phyloP scores from a whole-genome alignment of 2,797 vertebrate genomes.

The Danio aesculapii region DNA sequence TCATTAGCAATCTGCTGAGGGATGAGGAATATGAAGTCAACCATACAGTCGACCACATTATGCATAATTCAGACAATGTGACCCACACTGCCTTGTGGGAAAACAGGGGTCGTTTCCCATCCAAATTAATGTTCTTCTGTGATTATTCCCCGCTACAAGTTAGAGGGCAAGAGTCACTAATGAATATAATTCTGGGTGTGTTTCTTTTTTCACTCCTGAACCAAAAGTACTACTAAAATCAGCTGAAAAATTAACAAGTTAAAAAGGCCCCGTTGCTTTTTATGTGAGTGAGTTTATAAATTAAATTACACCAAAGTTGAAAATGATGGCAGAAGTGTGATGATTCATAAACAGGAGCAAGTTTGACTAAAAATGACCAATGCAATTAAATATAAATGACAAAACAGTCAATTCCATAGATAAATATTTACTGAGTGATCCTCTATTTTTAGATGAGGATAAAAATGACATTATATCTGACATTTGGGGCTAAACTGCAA shows the following conservation, averaged over 20 bases:
- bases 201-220: not conserved
- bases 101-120: constrained; percentile 12
- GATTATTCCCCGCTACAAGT: constrained; percentile 18
- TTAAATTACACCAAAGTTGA: not conserved
- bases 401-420: no score
- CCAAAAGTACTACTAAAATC: not conserved
- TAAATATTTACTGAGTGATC: no score
- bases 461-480: no score
- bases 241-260: not conserved
- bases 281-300: not conserved
- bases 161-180: constrained; percentile 18
- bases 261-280: constrained; percentile 1
- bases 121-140: constrained; percentile 27
- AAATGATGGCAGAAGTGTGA: not conserved
- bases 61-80: constrained; percentile 23
- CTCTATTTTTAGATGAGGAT: no score
- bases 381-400: no score
- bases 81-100: constrained; percentile 16
- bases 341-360: not conserved
- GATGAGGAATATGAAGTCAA: not conserved
- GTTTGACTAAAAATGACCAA: not conserved
- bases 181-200: constrained; percentile 5
- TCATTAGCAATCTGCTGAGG: not conserved
- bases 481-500: no score
- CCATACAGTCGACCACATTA: constrained; percentile 4